Evolutionary conservation across 2,888 invertebrate genomes (phyloP).

Genomic region (Tetanocera ferruginea): DNA sequence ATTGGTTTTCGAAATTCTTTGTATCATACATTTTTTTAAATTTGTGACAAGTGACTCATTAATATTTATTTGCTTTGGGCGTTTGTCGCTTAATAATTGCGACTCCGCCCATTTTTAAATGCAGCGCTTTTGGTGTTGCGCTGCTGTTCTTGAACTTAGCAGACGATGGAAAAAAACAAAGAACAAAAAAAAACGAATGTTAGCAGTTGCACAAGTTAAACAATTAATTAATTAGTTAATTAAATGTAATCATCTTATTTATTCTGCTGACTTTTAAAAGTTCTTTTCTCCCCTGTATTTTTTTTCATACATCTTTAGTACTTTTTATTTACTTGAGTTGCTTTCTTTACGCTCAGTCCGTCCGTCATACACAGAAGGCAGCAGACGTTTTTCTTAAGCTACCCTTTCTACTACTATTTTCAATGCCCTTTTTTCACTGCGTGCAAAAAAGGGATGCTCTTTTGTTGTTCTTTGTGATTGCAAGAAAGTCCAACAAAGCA

Average conservation of each 20-base stretch:
- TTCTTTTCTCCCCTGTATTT: no score
- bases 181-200: no score
- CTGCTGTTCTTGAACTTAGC: constrained; percentile 20
- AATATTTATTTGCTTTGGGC: no score
- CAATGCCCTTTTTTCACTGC: background rate
- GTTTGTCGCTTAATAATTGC: no score
- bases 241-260: constrained; percentile 33
- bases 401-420: constrained; percentile 4
- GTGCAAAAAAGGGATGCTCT: constrained; percentile 7
- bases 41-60: no score
- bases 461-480: constrained; percentile 32
- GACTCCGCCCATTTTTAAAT: background rate
- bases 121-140: background rate
- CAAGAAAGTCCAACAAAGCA: constrained; percentile 17
- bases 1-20: no score
- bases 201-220: constrained; percentile 10
- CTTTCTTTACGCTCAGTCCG: no score
- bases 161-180: background rate
- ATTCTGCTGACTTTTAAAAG: background rate
- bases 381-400: background rate
- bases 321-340: no score
- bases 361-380: background rate
- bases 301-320: no score
- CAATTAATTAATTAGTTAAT: constrained; percentile 38
- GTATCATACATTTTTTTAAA: no score